Conservation (phyloP, 2,797 vertebrate species). For the Platyrinchus mystaceus region DNA sequence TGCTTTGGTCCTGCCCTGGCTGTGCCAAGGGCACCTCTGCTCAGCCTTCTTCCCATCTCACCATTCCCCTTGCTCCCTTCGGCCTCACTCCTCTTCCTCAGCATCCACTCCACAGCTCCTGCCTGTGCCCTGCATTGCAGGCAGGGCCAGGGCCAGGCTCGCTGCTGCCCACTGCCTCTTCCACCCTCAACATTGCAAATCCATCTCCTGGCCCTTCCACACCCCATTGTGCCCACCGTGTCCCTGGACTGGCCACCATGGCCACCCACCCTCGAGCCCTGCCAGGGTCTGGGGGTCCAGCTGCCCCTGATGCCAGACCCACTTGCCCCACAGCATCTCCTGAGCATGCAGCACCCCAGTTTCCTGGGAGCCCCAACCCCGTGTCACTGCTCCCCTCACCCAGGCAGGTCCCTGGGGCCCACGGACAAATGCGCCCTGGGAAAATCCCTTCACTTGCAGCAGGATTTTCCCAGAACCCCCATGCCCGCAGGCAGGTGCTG, state of each 20-base stretch:
- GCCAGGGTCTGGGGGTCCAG: accelerated
- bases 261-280: not conserved
- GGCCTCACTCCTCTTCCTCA: not conserved
- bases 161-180: not conserved
- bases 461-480: not conserved
- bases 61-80: not conserved
- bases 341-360: not conserved
- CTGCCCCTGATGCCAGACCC: not conserved
- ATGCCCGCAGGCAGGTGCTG: accelerated
- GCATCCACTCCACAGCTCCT: not conserved
- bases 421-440: accelerated
- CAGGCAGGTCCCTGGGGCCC: not conserved
- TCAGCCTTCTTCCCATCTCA: not conserved
- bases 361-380: not conserved
- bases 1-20: not conserved
- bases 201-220: not conserved
- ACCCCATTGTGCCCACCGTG: not conserved
- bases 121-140: accelerated
- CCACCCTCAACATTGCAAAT: not conserved
- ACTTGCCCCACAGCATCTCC: not conserved
- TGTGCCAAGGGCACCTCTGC: not conserved
- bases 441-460: not conserved
- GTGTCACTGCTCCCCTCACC: not conserved
- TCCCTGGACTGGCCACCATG: not conserved
- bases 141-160: not conserved